These are phyloP conservation scores for Mycalesis mineus DNA, from an alignment of 2,888 invertebrate species.

Conservation along the genomic window DNA sequence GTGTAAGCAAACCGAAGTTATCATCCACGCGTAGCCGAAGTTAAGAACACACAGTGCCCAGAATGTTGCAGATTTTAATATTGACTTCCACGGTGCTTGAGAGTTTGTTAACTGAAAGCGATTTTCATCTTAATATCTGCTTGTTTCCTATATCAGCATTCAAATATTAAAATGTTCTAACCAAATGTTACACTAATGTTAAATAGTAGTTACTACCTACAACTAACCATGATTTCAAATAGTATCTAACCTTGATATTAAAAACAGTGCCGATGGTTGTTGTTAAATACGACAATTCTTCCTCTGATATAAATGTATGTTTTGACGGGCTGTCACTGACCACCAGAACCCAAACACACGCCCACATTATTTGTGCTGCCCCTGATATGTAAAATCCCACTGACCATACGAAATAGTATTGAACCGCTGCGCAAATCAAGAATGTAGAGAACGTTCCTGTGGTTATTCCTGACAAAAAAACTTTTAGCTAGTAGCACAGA, in stretches of 20 bases:
- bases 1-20: constrained; percentile 58
- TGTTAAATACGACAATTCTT: constrained; percentile 79
- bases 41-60: constrained; percentile 66
- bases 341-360: constrained; percentile 74
- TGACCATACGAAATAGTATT: constrained; percentile 80
- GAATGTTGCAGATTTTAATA: constrained; percentile 58
- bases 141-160: too few species aligned
- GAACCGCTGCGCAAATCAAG: constrained; percentile 80
- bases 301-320: constrained; percentile 78
- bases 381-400: constrained; percentile 82
- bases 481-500: too few species aligned
- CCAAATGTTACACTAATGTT: too few species aligned
- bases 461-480: constrained; percentile 53
- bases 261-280: constrained; percentile 74
- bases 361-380: constrained; percentile 72
- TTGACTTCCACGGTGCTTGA: constrained; percentile 60
- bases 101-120: constrained; percentile 52
- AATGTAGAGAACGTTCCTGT: constrained; percentile 82
- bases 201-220: too few species aligned
- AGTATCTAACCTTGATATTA: constrained; percentile 53
- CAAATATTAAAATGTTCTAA: too few species aligned
- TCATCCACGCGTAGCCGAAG: constrained; percentile 72
- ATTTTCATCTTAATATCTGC: too few species aligned
- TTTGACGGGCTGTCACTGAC: constrained; percentile 80
- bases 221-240: neutral